Evolutionary conservation across 2,888 invertebrate species (phyloP).

Genomic region (Diogma glabrata): DNA sequence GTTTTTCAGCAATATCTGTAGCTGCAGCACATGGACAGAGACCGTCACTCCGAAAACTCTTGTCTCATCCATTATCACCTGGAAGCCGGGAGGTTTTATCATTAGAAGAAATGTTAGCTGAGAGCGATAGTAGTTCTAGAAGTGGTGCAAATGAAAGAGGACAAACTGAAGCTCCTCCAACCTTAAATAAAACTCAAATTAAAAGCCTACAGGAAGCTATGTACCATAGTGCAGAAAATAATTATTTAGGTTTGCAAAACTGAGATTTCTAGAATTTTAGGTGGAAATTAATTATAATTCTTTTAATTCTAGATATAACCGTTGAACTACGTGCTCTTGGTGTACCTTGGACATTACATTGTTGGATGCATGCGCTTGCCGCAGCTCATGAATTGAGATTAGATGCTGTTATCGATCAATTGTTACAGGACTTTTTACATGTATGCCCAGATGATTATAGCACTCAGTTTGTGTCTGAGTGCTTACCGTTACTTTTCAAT

Average conservation of each 20-base stretch:
- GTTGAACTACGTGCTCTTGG: constrained; percentile 75
- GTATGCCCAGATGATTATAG: constrained; percentile 85
- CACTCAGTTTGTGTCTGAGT: constrained; percentile 80
- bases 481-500: constrained; percentile 77
- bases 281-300: constrained; percentile 3
- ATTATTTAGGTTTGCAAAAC: constrained; percentile 55
- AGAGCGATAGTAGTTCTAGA: constrained; percentile 46
- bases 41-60: constrained; percentile 59
- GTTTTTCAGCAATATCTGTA: constrained; percentile 75
- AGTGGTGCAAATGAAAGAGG: constrained; percentile 27
- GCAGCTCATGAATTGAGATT: constrained; percentile 75
- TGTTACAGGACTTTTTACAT: constrained; percentile 80
- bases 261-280: too few species aligned
- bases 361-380: constrained; percentile 82
- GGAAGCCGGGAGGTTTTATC: constrained; percentile 66
- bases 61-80: constrained; percentile 59
- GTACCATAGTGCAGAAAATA: constrained; percentile 89
- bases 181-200: constrained; percentile 67
- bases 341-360: constrained; percentile 84
- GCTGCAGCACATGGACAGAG: constrained; percentile 83
- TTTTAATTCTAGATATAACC: constrained; percentile 55
- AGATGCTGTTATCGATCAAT: constrained; percentile 76
- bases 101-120: constrained; percentile 80
- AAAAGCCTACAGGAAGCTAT: constrained; percentile 83
- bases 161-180: constrained; percentile 33